These are phyloP conservation scores for Anguilla rostrata DNA, from an alignment of 2,113 vertebrate species.

Conservation along the genomic window DNA sequence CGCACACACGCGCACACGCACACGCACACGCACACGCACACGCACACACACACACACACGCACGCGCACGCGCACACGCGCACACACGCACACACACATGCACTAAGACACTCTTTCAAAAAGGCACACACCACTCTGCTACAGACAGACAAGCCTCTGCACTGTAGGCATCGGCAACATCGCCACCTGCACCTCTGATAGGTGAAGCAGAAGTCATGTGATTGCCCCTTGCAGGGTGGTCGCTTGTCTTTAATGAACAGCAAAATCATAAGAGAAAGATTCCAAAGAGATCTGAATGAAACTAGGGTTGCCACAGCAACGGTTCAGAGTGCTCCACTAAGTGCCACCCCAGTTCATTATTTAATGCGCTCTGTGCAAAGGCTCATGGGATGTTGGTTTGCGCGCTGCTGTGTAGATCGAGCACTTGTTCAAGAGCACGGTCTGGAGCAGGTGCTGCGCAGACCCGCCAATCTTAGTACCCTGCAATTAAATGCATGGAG, in stretches of 20 bases:
- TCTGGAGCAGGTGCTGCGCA: not conserved
- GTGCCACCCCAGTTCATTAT: not conserved
- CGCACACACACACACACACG: not conserved
- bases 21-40: not conserved
- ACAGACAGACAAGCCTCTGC: too few relatives aligned
- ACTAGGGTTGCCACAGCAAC: not conserved
- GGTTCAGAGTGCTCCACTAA: not conserved
- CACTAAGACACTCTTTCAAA: not conserved
- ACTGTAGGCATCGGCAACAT: not conserved
- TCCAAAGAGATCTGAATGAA: not conserved
- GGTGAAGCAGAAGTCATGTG: not conserved
- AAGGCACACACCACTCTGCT: too few relatives aligned
- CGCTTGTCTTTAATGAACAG: not conserved
- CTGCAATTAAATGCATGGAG: not conserved
- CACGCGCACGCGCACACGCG: not conserved
- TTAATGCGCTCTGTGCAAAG: not conserved
- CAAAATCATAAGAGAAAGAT: not conserved
- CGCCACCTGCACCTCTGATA: not conserved
- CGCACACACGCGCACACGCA: too few relatives aligned
- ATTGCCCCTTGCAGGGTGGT: not conserved
- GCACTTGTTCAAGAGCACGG: not conserved
- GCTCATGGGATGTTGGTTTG: not conserved
- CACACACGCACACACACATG: not conserved
- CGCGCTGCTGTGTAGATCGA: not conserved
- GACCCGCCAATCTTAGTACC: not conserved